Base-by-base conservation (phyloP, 2,797 vertebrate species). In the Odontamblyopus rebecca region DNA sequence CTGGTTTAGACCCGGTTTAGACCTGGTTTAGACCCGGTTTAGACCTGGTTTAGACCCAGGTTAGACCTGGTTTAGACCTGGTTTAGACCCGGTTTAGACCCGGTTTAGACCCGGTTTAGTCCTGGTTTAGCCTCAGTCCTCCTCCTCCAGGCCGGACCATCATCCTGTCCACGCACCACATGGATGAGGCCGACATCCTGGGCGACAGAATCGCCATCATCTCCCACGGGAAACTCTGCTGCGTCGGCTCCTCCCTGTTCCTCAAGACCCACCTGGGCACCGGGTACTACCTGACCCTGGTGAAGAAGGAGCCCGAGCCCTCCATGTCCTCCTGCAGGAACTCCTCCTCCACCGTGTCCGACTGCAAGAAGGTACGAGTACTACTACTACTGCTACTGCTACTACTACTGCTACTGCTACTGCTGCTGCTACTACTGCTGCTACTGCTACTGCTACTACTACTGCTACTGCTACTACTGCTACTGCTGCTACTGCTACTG, bases 151-250 rank as follows among this genome's bases (percentile, higher is more conserved):
- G 95, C 6, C 95, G 97, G 50, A 99, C 98, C 71, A 99, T 99
- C 80, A 97, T 99, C 85, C 94, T 99, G 16, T 99, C 97, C 76
- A 99, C 98, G 0, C 98, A 99, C 80, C 98, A 99, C 90, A 99
- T 99, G 98, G 97, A 99, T 11, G 98, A 99, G 77, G 98, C 98
- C 0, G 97, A 99, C 86, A 96, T 99, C 79, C 76, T 99, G 2
- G 98, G 97, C 0, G 98, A 99, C 82, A 92, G 98, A 13, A 97
- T 99, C 38, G 98, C 98, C 79, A 99, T 99, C 38, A 99, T 99
- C 86, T 98, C 97, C 77, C 96, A 99, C 0, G 98, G 98, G 71
- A 98, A 96, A 88, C 93, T 99, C 68, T 98, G 97, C 88, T 99
- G 98, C 41, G 95, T 98, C 13, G 97, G 98, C 29, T 99, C 97